Percentiles rank a stretch among this genome's conserved stretches.
Conservation (phyloP, 2,797 vertebrate genomes). For the Phrynocephalus forsythii region DNA sequence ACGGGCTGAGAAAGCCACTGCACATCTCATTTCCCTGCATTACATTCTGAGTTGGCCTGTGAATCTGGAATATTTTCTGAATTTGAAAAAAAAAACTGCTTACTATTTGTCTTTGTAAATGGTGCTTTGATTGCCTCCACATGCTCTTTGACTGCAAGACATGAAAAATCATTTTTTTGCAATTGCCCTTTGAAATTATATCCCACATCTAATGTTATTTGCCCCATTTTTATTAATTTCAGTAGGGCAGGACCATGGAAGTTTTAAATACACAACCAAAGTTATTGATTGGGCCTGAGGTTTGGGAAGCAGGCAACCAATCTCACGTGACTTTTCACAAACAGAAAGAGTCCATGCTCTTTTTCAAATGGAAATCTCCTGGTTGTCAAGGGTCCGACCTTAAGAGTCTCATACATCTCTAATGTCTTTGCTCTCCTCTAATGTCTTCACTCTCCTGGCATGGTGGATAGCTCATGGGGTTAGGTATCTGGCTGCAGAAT, state of each 20-base stretch:
- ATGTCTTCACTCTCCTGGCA: not conserved
- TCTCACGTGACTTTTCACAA: not conserved
- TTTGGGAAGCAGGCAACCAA: not conserved
- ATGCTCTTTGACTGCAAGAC: not conserved
- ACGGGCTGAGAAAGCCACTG: not conserved
- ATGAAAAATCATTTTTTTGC: not conserved
- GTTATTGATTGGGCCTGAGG: not conserved
- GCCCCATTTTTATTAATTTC: not conserved
- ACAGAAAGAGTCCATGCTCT: not conserved
- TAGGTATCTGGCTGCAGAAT: too few relatives aligned
- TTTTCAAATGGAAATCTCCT: not conserved
- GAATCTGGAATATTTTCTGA: not conserved
- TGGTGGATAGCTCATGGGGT: too few relatives aligned
- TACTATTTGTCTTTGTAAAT: conserved; percentile 2
- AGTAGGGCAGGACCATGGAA: not conserved
- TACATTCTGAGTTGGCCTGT: too few relatives aligned
- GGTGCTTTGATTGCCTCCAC: not conserved
- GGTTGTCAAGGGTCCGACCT: not conserved
- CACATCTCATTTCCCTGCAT: not conserved
- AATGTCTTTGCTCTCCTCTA: not conserved
- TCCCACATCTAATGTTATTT: not conserved
- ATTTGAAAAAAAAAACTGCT: not conserved
- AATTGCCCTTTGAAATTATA: not conserved
- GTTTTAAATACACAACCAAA: not conserved
- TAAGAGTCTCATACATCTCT: not conserved